phyloP scores from a whole-genome alignment of 2,113 vertebrate species.

The Passer montanus region DNA sequence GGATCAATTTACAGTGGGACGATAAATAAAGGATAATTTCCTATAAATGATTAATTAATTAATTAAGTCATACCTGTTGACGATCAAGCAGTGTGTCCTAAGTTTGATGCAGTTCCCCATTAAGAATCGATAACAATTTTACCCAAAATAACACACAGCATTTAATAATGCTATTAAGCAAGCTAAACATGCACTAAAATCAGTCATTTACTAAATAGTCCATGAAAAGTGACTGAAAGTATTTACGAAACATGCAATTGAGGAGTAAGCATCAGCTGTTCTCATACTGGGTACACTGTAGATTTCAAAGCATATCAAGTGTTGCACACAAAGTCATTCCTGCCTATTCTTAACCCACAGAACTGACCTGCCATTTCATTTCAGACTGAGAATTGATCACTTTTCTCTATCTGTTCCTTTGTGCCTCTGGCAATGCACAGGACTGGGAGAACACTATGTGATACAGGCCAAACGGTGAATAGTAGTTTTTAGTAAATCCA shows the following conservation, averaged over 20 bases:
- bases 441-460: neutral
- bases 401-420: neutral
- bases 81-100: neutral
- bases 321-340: neutral
- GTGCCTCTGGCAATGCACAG: neutral
- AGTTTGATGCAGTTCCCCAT: neutral
- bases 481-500: conserved; percentile 6
- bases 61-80: neutral
- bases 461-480: neutral
- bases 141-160: neutral
- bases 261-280: neutral
- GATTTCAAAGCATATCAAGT: neutral
- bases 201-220: neutral
- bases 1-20: neutral
- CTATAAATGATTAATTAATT: neutral
- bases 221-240: neutral
- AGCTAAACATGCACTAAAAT: neutral
- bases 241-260: neutral
- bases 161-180: neutral
- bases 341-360: neutral
- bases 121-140: neutral
- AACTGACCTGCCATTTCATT: neutral
- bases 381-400: neutral
- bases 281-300: neutral
- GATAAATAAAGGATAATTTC: neutral